Evolutionary conservation across 2,113 vertebrate genomes (phyloP).

Genomic region (Corydoras maculifer): DNA sequence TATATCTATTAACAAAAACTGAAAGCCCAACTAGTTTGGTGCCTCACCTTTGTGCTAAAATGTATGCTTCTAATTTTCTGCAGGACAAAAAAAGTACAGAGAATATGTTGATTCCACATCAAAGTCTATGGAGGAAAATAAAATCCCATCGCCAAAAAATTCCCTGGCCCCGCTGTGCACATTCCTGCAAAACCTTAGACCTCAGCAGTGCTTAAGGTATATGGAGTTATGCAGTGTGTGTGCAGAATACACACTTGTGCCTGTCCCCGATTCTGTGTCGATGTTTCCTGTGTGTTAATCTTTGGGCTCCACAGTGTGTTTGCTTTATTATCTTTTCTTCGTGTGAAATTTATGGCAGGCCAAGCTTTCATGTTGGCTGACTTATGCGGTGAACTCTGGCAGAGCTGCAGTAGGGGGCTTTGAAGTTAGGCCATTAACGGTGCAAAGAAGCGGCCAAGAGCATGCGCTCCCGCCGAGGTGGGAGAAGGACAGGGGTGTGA

Average conservation of each 20-base stretch:
- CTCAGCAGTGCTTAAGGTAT: constrained; percentile 45
- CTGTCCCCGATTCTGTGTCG: not conserved
- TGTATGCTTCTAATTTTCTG: constrained; percentile 55
- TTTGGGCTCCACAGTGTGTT: constrained; percentile 45
- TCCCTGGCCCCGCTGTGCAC: constrained; percentile 48
- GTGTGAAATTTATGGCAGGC: constrained; percentile 44
- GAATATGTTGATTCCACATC: constrained; percentile 54
- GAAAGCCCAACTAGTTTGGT: constrained; percentile 27
- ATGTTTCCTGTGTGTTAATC: constrained; percentile 39
- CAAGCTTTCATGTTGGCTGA: constrained; percentile 58
- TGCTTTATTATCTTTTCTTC: constrained; percentile 41
- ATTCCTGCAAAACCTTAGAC: constrained; percentile 50
- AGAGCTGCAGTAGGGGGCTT: constrained; percentile 49
- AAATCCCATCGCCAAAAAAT: constrained; percentile 51
- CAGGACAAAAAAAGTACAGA: constrained; percentile 45
- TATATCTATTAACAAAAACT: not conserved
- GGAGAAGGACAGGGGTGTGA: constrained; percentile 45
- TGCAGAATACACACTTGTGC: constrained; percentile 13
- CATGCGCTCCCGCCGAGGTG: constrained; percentile 42
- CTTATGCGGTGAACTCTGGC: constrained; percentile 53
- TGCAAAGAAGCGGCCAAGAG: constrained; percentile 36
- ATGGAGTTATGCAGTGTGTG: constrained; percentile 33
- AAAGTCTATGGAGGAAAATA: constrained; percentile 55
- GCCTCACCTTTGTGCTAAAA: constrained; percentile 51
- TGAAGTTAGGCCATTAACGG: constrained; percentile 57